These are phyloP conservation scores for Pseudomyrmex gracilis DNA, from an alignment of 1,140 invertebrate genomes.

Conservation along the genomic window DNA sequence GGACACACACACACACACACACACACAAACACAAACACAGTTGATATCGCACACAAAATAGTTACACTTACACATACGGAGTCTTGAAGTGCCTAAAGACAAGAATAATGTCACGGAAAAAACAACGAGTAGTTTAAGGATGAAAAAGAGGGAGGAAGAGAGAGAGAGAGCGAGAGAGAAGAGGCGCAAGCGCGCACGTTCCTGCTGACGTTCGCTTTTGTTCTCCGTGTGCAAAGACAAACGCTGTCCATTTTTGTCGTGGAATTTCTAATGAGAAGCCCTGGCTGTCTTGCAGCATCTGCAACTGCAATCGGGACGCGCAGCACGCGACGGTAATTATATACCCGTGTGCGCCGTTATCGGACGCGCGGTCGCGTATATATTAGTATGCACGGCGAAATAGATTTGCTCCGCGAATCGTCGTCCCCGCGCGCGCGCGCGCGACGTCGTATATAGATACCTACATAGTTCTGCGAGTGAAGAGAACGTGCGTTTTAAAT, in stretches of 20 bases:
- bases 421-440: too few relatives aligned
- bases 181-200: not conserved
- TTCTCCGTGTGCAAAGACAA: not conserved
- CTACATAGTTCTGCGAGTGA: conserved; percentile 3
- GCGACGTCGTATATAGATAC: too few relatives aligned
- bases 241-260: not conserved
- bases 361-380: not conserved
- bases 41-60: too few relatives aligned
- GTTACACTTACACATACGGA: too few relatives aligned
- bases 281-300: not conserved
- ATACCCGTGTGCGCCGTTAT: conserved; percentile 1
- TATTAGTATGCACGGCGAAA: conserved; percentile 43
- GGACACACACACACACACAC: too few relatives aligned
- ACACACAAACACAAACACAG: too few relatives aligned
- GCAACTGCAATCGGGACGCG: not conserved
- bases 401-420: conserved; percentile 36
- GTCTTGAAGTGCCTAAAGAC: too few relatives aligned
- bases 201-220: too few relatives aligned
- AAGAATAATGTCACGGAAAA: too few relatives aligned
- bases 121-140: too few relatives aligned
- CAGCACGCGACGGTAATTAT: conserved; percentile 47
- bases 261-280: conserved; percentile 13
- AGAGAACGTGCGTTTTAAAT: conserved; percentile 15
- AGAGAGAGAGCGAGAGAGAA: too few relatives aligned
- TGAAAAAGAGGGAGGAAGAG: too few relatives aligned